phyloP scores from a whole-genome alignment of 2,888 invertebrate species.

The Dysmachus trigonus region DNA sequence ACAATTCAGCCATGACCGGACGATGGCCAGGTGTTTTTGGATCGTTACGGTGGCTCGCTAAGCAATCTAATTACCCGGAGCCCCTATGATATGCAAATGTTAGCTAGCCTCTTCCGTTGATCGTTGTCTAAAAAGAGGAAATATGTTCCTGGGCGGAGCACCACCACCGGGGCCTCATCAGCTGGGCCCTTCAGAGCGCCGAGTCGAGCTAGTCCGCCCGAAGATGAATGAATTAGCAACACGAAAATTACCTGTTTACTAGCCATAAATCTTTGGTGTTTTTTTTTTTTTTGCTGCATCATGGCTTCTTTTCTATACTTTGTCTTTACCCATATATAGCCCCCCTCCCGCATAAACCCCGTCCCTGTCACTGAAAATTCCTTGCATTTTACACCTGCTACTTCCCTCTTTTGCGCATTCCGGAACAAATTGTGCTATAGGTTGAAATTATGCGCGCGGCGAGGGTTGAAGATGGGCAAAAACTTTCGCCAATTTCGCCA shows the following conservation, averaged over 20 bases:
- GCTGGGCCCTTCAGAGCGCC: not conserved
- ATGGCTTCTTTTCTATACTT: not conserved
- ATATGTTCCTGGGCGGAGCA: conserved; percentile 28
- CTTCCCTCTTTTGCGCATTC: not conserved
- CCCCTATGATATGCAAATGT: conserved; percentile 44
- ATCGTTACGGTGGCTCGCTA: not conserved
- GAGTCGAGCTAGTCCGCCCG: not conserved
- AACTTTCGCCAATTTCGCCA: conserved; percentile 18
- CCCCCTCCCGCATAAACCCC: not conserved
- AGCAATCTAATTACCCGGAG: conserved; percentile 39
- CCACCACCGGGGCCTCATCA: not conserved
- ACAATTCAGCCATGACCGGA: not conserved
- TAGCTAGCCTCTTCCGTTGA: conserved; percentile 4
- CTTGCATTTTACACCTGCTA: conserved; percentile 36
- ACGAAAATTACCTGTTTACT: conserved; percentile 51
- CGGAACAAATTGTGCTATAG: not conserved
- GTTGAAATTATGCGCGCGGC: not conserved
- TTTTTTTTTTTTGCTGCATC: conserved; percentile 30
- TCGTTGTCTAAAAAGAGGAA: conserved; percentile 34
- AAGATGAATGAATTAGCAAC: conserved; percentile 50
- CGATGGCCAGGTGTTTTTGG: not conserved
- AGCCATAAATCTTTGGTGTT: conserved; percentile 47
- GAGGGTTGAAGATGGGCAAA: not conserved
- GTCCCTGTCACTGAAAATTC: not conserved
- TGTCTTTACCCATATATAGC: not conserved